Percentiles rank a stretch among this genome's conserved stretches.
Conservation (phyloP, 2,113 vertebrate genomes). For the Hippopotamus amphibius region DNA sequence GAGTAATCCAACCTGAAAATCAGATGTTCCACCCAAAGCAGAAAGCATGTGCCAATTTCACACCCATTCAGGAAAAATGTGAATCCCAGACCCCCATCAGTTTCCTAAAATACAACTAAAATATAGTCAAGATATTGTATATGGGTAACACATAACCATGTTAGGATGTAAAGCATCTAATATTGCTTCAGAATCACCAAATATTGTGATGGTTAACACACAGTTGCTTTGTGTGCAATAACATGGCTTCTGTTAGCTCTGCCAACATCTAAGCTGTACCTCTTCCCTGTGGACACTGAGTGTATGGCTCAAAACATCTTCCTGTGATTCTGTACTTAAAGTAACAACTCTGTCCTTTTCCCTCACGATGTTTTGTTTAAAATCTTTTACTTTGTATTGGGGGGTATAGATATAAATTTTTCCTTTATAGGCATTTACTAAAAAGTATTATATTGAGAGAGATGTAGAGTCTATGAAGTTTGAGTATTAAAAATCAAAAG, state of each 20-base stretch:
- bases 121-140: neutral
- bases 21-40: neutral
- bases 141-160: neutral
- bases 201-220: neutral
- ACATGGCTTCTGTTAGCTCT: neutral
- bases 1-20: neutral
- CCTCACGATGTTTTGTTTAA: neutral
- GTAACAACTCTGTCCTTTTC: neutral
- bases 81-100: neutral
- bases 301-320: neutral
- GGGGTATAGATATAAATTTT: neutral
- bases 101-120: neutral
- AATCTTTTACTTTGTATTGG: neutral
- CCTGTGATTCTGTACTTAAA: neutral
- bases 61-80: neutral
- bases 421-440: neutral
- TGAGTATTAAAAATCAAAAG: neutral
- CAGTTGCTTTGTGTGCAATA: neutral
- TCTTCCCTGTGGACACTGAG: no score
- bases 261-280: neutral
- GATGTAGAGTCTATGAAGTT: neutral
- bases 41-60: neutral
- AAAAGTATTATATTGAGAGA: conserved; percentile 5
- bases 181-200: neutral
- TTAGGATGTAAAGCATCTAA: neutral